Percentiles rank a stretch among this genome's conserved stretches.
Conservation (phyloP, 2,888 invertebrate species). For the Dicyrtomina minuta region DNA sequence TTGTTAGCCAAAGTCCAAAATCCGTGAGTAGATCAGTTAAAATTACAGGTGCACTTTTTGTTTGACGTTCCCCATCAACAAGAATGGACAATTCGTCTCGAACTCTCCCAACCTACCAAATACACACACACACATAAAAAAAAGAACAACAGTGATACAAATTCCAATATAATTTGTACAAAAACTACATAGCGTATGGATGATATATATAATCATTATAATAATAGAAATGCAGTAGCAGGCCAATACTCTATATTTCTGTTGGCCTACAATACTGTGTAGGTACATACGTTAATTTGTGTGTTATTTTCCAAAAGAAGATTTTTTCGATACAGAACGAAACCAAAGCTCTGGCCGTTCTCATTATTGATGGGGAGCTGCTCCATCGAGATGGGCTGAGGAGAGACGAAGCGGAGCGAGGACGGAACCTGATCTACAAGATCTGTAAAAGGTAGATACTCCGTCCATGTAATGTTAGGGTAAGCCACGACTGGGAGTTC, state of each 20-base stretch:
- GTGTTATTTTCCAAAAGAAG: slow-evolving; percentile 16
- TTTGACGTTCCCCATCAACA: slow-evolving; percentile 57
- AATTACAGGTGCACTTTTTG: neutral
- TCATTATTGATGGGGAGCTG: slow-evolving; percentile 56
- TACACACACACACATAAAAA: neutral
- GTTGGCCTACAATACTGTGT: too few relatives aligned
- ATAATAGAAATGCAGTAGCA: too few relatives aligned
- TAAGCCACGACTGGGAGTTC: slow-evolving; percentile 55
- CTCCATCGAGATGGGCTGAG: slow-evolving; percentile 56
- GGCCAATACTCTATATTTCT: too few relatives aligned
- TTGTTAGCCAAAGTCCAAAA: slow-evolving; percentile 32
- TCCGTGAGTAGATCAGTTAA: neutral
- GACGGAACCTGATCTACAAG: slow-evolving; percentile 49
- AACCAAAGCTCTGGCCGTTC: slow-evolving; percentile 63
- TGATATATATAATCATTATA: neutral
- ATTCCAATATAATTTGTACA: neutral
- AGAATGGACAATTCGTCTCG: slow-evolving; percentile 61
- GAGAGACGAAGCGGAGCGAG: slow-evolving; percentile 1
- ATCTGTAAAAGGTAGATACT: slow-evolving; percentile 46
- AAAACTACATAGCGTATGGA: neutral
- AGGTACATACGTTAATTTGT: slow-evolving; percentile 23
- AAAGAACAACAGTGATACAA: too few relatives aligned
- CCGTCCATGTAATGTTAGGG: slow-evolving; percentile 48
- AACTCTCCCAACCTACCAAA: slow-evolving; percentile 56
- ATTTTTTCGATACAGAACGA: slow-evolving; percentile 60